Conservation (phyloP, 2,113 vertebrate species). For the Lipotes vexillifer region DNA sequence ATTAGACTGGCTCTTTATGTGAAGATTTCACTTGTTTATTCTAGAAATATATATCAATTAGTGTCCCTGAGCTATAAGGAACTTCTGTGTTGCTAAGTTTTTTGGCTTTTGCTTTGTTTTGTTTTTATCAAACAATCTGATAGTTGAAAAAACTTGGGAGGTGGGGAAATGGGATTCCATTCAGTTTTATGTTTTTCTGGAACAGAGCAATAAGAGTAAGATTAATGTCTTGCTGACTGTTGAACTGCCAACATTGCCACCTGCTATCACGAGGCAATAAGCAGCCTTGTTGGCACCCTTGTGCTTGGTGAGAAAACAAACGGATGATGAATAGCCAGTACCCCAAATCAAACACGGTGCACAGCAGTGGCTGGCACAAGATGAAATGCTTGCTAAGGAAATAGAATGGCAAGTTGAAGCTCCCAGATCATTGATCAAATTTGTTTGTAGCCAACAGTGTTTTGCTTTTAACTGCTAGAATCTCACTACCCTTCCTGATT, state of each 20-base stretch:
- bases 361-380: slow-evolving; percentile 54
- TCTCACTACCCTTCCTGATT: slow-evolving; percentile 56
- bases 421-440: slow-evolving; percentile 70
- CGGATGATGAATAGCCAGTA: slow-evolving; percentile 41
- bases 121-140: neutral
- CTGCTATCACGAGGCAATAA: slow-evolving; percentile 47
- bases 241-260: slow-evolving; percentile 51
- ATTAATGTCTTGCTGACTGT: neutral
- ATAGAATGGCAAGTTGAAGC: slow-evolving; percentile 48
- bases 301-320: slow-evolving; percentile 41
- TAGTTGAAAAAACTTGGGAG: neutral
- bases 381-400: slow-evolving; percentile 69
- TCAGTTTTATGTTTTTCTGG: slow-evolving; percentile 37
- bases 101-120: neutral
- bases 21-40: neutral
- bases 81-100: neutral
- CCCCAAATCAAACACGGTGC: slow-evolving; percentile 47
- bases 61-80: neutral
- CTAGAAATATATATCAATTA: neutral
- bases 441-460: slow-evolving; percentile 64
- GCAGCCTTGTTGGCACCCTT: slow-evolving; percentile 34
- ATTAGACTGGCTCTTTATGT: neutral
- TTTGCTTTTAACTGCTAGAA: slow-evolving; percentile 66
- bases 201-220: slow-evolving; percentile 32
- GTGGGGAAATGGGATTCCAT: slow-evolving; percentile 24